Conservation (phyloP, 1,140 invertebrate species). For the Neuroterus valhalla region DNA sequence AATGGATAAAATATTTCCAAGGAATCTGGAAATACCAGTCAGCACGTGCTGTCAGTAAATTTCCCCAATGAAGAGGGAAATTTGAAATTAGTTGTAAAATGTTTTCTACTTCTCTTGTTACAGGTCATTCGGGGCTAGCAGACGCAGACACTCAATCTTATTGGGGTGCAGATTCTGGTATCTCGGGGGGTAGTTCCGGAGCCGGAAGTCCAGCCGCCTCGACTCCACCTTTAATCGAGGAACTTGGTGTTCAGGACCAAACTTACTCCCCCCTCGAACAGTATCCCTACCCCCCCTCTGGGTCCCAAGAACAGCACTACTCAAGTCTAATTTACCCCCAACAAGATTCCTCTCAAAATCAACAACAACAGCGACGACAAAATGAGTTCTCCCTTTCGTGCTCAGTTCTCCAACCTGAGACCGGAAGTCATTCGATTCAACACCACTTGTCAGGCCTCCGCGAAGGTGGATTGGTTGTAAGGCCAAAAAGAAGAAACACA, state of each 20-base stretch:
- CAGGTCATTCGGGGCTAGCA: neutral
- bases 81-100: too few relatives aligned
- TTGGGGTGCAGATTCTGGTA: conserved; percentile 69
- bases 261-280: conserved; percentile 60
- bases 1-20: too few relatives aligned
- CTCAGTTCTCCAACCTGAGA: conserved; percentile 17
- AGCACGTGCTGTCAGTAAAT: too few relatives aligned
- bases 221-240: conserved; percentile 70
- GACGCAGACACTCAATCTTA: conserved; percentile 69
- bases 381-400: conserved; percentile 40
- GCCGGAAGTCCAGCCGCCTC: conserved; percentile 68
- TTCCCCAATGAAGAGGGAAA: too few relatives aligned
- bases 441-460: conserved; percentile 48
- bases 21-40: too few relatives aligned
- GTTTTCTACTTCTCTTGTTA: neutral
- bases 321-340: conserved; percentile 50
- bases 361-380: conserved; percentile 47
- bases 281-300: conserved; percentile 34
- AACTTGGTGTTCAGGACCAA: conserved; percentile 65
- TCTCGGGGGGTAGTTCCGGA: conserved; percentile 69
- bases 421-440: conserved; percentile 1
- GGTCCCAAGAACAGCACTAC: conserved; percentile 46
- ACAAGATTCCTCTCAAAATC: conserved; percentile 26
- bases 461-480: conserved; percentile 44
- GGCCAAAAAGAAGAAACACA: conserved; percentile 82